These are phyloP conservation scores for Lipophrys pholis DNA, from an alignment of 2,113 vertebrate genomes.

Conservation along the genomic window DNA sequence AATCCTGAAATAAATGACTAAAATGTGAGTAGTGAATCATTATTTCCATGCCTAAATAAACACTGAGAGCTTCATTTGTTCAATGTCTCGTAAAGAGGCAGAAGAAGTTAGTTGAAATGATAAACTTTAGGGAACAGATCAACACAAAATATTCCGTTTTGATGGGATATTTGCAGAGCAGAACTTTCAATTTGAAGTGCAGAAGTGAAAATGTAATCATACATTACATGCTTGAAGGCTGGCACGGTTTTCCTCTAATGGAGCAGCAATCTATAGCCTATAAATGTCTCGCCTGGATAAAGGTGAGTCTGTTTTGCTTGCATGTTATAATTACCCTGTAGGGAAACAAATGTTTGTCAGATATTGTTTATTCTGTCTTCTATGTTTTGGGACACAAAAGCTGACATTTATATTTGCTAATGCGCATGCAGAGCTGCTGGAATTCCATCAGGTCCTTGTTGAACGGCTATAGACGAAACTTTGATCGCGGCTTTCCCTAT, in stretches of 20 bases:
- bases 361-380: neutral
- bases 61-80: no score
- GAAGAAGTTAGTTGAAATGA: neutral
- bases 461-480: slow-evolving; percentile 6
- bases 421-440: slow-evolving; percentile 13
- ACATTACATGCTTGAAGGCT: neutral
- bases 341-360: neutral
- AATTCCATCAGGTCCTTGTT: slow-evolving; percentile 19
- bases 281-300: neutral
- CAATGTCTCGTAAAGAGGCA: neutral
- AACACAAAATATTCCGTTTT: no score
- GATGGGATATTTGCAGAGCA: neutral
- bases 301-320: neutral
- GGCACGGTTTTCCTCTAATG: neutral
- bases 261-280: neutral
- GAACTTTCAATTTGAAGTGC: neutral
- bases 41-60: neutral
- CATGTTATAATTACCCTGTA: neutral
- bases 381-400: slow-evolving; percentile 22
- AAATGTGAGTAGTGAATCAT: neutral
- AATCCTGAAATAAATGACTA: neutral
- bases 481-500: slow-evolving; percentile 16
- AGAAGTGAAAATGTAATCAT: neutral
- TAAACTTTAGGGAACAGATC: neutral
- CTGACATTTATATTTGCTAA: slow-evolving; percentile 20